Conservation (phyloP, 2,113 vertebrate species). For the Prunella fulvescens region DNA sequence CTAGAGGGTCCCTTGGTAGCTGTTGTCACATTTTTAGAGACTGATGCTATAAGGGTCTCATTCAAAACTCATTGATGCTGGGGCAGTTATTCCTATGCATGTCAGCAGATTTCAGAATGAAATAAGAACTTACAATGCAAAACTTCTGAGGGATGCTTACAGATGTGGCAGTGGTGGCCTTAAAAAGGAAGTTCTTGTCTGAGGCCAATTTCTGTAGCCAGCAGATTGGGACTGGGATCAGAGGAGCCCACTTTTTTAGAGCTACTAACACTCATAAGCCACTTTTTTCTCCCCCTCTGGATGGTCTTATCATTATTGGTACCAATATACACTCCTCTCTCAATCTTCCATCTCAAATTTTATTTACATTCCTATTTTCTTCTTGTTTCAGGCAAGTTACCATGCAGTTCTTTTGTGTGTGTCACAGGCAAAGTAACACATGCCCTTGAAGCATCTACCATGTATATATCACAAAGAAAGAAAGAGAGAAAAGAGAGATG, state of each 20-base stretch:
- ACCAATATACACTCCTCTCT: neutral
- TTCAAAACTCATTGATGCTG: neutral
- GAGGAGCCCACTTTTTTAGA: neutral
- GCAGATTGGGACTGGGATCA: neutral
- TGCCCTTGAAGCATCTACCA: neutral
- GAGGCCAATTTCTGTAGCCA: neutral
- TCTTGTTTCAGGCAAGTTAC: neutral
- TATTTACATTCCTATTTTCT: neutral
- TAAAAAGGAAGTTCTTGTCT: neutral
- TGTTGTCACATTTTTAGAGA: constrained; percentile 19
- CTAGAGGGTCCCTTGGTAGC: neutral
- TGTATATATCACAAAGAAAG: neutral
- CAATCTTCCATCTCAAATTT: neutral
- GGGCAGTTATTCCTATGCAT: neutral
- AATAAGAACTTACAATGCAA: neutral
- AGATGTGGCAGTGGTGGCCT: neutral
- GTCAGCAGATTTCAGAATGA: neutral
- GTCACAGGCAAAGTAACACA: neutral
- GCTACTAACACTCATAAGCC: neutral
- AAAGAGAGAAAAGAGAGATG: neutral
- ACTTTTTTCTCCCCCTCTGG: rapidly evolving
- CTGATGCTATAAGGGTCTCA: neutral
- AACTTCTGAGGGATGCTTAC: neutral
- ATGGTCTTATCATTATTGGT: neutral
- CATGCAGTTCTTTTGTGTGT: neutral